Evolutionary conservation across 1,140 invertebrate species (phyloP), one percentile per base, ranked within the genome.

Genomic region (Bombus waltoni): DNA sequence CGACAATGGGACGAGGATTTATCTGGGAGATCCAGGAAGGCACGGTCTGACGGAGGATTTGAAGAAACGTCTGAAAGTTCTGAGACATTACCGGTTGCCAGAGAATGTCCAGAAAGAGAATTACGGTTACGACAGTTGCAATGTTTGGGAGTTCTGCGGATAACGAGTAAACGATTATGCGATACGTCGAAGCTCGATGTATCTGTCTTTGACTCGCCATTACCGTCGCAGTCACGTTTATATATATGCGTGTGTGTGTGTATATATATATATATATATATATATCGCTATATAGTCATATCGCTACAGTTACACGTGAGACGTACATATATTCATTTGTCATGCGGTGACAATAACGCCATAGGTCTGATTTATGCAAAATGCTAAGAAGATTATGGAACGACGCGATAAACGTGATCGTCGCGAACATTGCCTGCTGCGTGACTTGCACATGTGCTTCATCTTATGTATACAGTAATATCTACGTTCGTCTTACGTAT

Each of bases 21-120:
- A 93, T 66, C 65, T 95, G 44, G 94, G 91, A 18, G 95, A 95
- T 91, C 94, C 94, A 9, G 94, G 94, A 40, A 92, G 94, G 44
- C 93, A 95, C 82, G 91, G 91, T 10, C 74, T 95, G n/a, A 92
- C 85, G 0, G 66, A 87, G 2, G 62, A 90, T 40, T 78, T 93
- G 6, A 90, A 68, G 2, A 84, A 85, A 42, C 79, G 83, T 80
- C 73, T 94, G 89, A 70, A 10, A 5, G 71, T 87, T 25, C 10
- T 91, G 15, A 83, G 70, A 38, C 87, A 32, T 53, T 53, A 53
- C 47, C 47, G 47, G 9, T 88, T 95, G 10, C 90, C 93, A 15
- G 91, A 94, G 59, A 92, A 92, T 65, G 89, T 92, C 25, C 89
- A 81, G 32, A 87, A 86, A 6, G 94, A 94, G 80, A 95, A 95